Percentiles rank a stretch among this genome's conserved stretches.
Conservation (phyloP, 2,888 invertebrate species). For the Platypus cylindrus region DNA sequence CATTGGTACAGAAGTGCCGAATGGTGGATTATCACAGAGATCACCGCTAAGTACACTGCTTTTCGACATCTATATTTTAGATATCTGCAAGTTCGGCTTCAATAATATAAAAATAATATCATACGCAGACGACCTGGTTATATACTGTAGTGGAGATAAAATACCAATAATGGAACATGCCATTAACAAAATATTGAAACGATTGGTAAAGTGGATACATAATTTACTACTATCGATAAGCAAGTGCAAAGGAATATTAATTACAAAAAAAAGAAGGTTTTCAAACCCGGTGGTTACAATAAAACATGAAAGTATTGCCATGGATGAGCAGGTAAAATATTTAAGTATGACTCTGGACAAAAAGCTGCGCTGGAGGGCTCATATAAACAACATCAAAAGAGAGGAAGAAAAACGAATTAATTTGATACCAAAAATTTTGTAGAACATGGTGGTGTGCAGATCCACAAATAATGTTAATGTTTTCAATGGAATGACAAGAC, state of each 20-base stretch:
- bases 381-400: slow-evolving; percentile 4
- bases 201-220: slow-evolving; percentile 7
- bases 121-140: no score
- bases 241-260: no score
- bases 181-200: no score
- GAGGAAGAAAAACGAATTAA: slow-evolving; percentile 10
- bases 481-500: background rate
- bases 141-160: no score
- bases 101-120: background rate
- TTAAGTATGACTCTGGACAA: slow-evolving; percentile 6
- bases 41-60: slow-evolving; percentile 5
- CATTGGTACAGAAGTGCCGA: background rate
- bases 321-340: slow-evolving; percentile 8
- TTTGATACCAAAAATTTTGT: no score
- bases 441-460: background rate
- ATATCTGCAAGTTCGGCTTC: background rate
- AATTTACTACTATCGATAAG: slow-evolving; percentile 4
- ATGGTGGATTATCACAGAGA: slow-evolving; percentile 5
- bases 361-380: slow-evolving; percentile 9
- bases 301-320: background rate
- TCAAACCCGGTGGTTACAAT: no score
- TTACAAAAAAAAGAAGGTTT: no score
- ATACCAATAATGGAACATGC: no score
- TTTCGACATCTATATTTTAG: slow-evolving; percentile 1
- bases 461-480: background rate